These are phyloP conservation scores for Miichthys miiuy DNA, from an alignment of 2,797 vertebrate genomes.

Conservation along the genomic window DNA sequence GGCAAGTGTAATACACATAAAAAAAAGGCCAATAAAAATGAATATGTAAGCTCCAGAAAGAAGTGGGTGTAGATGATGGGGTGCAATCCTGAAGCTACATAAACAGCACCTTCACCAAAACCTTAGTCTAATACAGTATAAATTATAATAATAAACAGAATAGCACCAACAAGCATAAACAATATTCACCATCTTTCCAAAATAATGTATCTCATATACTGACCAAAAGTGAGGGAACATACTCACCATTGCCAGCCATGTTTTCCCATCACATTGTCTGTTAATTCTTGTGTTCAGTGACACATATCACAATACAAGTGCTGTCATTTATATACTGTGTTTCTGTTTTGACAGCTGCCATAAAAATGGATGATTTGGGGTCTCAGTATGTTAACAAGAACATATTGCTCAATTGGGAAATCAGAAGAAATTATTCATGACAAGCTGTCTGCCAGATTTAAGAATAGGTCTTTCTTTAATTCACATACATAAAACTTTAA, in stretches of 20 bases:
- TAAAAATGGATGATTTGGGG: background rate
- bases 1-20: background rate
- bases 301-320: background rate
- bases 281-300: background rate
- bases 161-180: too few relatives aligned
- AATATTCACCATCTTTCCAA: background rate
- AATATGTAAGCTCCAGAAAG: background rate
- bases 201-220: background rate
- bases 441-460: background rate
- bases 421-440: background rate
- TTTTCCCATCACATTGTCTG: background rate
- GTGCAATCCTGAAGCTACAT: background rate
- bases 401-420: background rate
- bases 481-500: background rate
- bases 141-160: background rate
- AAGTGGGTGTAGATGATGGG: constrained; percentile 1
- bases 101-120: background rate
- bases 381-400: background rate
- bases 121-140: background rate
- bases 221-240: too few relatives aligned
- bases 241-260: background rate
- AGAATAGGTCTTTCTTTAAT: background rate
- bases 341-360: background rate
- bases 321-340: background rate
- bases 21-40: background rate